phyloP scores from a whole-genome alignment of 92 coral and sea anemone species.

The Parazoanthus darwini region DNA sequence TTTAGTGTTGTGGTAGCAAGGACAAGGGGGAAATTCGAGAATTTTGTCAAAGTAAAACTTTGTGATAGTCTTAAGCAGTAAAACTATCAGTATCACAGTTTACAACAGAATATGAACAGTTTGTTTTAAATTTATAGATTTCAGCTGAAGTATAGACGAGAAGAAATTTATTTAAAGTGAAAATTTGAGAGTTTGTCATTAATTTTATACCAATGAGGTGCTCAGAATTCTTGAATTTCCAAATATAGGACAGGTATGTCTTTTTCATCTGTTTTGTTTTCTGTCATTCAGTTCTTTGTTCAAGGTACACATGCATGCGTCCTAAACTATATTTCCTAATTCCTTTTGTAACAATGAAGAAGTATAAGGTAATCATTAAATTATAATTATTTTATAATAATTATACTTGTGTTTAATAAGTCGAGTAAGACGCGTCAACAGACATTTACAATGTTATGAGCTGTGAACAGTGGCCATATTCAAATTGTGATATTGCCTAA shows the following conservation, averaged over 20 bases:
- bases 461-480: background rate
- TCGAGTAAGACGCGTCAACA: background rate
- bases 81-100: background rate
- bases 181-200: background rate
- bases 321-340: background rate
- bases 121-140: background rate
- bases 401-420: background rate
- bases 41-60: background rate
- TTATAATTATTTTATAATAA: constrained; percentile 18
- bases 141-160: background rate
- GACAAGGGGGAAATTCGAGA: background rate
- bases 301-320: constrained; percentile 7
- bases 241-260: background rate
- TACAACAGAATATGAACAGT: background rate
- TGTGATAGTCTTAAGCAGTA: background rate
- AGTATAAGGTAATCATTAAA: background rate
- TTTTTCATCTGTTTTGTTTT: background rate
- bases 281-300: background rate
- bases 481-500: background rate
- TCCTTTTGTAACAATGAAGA: background rate
- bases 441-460: background rate
- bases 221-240: constrained; percentile 5
- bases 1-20: background rate
- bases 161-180: background rate
- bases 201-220: background rate